These are phyloP conservation scores for Plecotus auritus DNA, from an alignment of 2,113 vertebrate species.

Conservation along the genomic window DNA sequence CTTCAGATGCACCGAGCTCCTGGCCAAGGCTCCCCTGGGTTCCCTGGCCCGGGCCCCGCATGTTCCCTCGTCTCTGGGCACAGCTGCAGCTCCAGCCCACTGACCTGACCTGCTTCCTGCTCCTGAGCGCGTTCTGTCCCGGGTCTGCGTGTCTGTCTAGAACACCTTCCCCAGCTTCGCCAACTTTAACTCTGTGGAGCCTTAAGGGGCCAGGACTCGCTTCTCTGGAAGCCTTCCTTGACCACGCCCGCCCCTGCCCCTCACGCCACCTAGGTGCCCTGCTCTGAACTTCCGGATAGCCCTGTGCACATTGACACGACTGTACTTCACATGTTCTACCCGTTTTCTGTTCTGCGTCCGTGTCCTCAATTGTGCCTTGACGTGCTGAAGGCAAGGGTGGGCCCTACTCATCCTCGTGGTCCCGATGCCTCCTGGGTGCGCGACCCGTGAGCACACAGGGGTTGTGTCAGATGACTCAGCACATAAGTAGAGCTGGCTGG, in stretches of 20 bases:
- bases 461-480: not conserved
- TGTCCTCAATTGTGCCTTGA: not conserved
- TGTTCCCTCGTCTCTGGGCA: not conserved
- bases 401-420: not conserved
- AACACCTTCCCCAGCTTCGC: fast-evolving
- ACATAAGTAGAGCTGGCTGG: not conserved
- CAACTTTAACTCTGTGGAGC: not conserved
- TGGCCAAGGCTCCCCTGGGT: not conserved
- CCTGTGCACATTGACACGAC: not conserved
- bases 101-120: not conserved
- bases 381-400: not conserved
- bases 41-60: too few relatives aligned
- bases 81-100: not conserved
- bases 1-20: not conserved
- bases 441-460: not conserved
- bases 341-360: not conserved
- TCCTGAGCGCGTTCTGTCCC: not conserved
- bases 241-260: fast-evolving
- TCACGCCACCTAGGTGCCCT: not conserved
- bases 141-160: not conserved
- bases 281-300: not conserved
- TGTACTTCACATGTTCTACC: not conserved
- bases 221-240: not conserved
- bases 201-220: not conserved
- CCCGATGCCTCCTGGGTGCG: not conserved